Evolutionary conservation across 2,113 vertebrate genomes (phyloP).

Genomic region (Grammomys dolichurus): DNA sequence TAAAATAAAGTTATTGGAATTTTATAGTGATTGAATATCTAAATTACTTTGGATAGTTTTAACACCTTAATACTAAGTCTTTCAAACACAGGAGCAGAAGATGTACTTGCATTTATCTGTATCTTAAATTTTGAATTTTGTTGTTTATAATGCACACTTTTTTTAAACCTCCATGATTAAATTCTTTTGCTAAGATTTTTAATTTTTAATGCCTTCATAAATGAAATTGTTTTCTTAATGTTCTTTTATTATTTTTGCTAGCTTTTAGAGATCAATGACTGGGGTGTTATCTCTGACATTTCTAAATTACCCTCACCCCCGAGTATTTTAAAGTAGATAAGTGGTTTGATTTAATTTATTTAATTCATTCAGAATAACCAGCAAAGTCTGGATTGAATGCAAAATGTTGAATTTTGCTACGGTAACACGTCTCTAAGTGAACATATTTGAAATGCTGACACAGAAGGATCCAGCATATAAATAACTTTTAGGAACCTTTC

Average conservation of each 20-base stretch:
- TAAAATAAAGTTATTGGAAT: conserved; percentile 17
- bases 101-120: conserved; percentile 52
- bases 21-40: conserved; percentile 28
- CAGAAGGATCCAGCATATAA: conserved; percentile 1
- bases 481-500: conserved; percentile 15
- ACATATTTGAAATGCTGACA: neutral
- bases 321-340: neutral
- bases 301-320: neutral
- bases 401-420: conserved; percentile 12
- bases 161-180: conserved; percentile 12
- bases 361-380: conserved; percentile 22
- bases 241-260: conserved; percentile 37
- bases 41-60: neutral
- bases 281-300: neutral
- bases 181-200: neutral
- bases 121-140: neutral
- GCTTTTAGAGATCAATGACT: neutral
- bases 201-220: conserved; percentile 6
- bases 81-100: neutral
- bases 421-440: conserved; percentile 20
- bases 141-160: neutral
- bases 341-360: conserved; percentile 55
- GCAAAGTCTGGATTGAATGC: conserved; percentile 37
- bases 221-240: conserved; percentile 38
- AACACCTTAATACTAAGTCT: conserved; percentile 18